A percentile compares a stretch with the other conserved stretches of the same genome.
These are phyloP conservation scores for Calidris pugnax DNA, from an alignment of 2,113 vertebrate genomes.

Conservation along the genomic window DNA sequence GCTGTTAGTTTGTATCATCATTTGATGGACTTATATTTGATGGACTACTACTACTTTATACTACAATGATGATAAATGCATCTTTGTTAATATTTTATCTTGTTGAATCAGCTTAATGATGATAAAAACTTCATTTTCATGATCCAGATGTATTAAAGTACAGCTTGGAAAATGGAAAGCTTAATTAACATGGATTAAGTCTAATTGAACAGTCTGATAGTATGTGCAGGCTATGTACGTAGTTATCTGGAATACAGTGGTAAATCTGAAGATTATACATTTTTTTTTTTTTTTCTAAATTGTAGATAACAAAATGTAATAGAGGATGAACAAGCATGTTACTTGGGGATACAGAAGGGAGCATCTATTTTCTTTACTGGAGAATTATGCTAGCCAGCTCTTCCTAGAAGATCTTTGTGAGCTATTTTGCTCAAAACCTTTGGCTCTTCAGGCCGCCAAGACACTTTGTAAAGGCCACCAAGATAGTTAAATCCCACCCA, in stretches of 20 bases:
- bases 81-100: conserved; percentile 33
- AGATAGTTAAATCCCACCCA: not conserved
- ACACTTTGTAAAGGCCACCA: not conserved
- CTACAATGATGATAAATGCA: not conserved
- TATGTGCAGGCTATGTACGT: not conserved
- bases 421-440: not conserved
- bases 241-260: not conserved
- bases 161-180: conserved; percentile 47
- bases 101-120: conserved; percentile 44
- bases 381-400: not conserved
- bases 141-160: conserved; percentile 46
- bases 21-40: conserved; percentile 13
- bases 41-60: too few species aligned
- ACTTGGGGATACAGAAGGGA: not conserved
- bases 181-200: conserved; percentile 62
- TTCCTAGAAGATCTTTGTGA: not conserved
- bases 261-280: conserved; percentile 12
- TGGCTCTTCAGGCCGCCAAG: not conserved
- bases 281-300: not conserved
- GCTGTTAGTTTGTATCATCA: conserved; percentile 9
- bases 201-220: conserved; percentile 33
- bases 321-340: not conserved
- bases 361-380: not conserved
- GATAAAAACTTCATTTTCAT: conserved; percentile 39
- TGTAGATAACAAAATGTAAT: not conserved